A percentile compares a stretch with the other conserved stretches of the same genome.
These are phyloP conservation scores for Apis laboriosa DNA, from an alignment of 1,140 invertebrate species.

Conservation along the genomic window DNA sequence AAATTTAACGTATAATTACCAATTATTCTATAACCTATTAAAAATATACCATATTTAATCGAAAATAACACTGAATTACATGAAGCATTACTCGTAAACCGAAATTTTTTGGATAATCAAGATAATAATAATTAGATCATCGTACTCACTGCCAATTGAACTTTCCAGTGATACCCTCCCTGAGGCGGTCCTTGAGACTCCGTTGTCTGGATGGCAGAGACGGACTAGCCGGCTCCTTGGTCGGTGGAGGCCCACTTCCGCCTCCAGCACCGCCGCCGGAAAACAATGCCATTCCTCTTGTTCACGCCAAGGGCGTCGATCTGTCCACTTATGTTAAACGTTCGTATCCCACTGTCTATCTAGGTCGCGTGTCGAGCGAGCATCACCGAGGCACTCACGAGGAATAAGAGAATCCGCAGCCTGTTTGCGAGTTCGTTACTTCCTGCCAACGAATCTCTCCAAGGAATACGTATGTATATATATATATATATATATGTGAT, in stretches of 20 bases:
- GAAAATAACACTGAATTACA: no score
- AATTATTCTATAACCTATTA: no score
- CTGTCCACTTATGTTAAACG: not conserved
- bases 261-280: constrained; percentile 66
- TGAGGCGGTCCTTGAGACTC: constrained; percentile 85
- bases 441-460: not conserved
- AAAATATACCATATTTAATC: no score
- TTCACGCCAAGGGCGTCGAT: not conserved
- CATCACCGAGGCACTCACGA: constrained; percentile 32
- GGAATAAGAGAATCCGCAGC: not conserved
- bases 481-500: no score
- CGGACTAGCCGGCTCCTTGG: constrained; percentile 54
- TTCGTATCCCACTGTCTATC: constrained; percentile 10
- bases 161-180: constrained; percentile 88
- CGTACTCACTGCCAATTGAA: constrained; percentile 89
- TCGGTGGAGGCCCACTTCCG: constrained; percentile 37
- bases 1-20: no score
- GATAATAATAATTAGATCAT: not conserved
- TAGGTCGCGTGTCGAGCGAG: constrained; percentile 41
- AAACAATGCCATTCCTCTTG: constrained; percentile 73
- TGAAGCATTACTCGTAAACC: no score
- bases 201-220: constrained; percentile 74
- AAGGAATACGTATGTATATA: not conserved
- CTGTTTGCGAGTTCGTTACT: not conserved
- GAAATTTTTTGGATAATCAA: no score